phyloP scores from a whole-genome alignment of 2,797 vertebrate genomes.

The Neosilurus hyrtlii region DNA sequence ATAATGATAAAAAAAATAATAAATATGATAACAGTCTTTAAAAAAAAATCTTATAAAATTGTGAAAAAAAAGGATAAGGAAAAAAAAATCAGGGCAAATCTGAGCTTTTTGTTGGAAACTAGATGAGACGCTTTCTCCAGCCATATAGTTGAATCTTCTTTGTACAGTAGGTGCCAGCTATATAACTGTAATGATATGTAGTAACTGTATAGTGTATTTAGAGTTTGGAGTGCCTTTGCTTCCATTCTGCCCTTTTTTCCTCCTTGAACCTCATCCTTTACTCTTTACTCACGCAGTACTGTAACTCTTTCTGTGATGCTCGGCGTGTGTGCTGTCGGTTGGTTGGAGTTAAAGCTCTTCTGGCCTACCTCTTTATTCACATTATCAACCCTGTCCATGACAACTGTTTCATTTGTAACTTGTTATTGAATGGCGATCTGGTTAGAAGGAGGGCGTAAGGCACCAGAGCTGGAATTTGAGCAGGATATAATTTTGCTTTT shows the following conservation, averaged over 20 bases:
- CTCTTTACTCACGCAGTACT: slow-evolving; percentile 43
- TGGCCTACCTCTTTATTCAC: slow-evolving; percentile 23
- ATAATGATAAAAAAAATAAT: slow-evolving; percentile 61
- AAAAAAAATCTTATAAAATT: slow-evolving; percentile 57
- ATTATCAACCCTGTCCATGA: background rate
- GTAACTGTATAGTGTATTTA: slow-evolving; percentile 99
- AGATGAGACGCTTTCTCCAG: slow-evolving; percentile 95
- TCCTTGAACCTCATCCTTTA: slow-evolving; percentile 53
- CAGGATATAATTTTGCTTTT: background rate
- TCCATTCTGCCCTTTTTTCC: too few species aligned
- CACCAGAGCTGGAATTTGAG: background rate
- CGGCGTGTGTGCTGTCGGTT: slow-evolving; percentile 72
- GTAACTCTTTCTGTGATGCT: slow-evolving; percentile 64
- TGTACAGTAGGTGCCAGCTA: slow-evolving; percentile 97
- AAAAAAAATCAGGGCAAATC: slow-evolving; percentile 80
- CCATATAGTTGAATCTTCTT: slow-evolving; percentile 96
- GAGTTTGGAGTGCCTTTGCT: slow-evolving; percentile 99
- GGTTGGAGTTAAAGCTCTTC: slow-evolving; percentile 57
- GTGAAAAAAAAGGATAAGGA: slow-evolving; percentile 40
- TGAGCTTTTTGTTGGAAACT: slow-evolving; percentile 92
- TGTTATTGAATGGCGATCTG: background rate
- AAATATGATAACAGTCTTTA: slow-evolving; percentile 48
- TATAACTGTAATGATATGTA: slow-evolving; percentile 99
- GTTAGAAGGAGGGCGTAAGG: too few species aligned
- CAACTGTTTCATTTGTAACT: background rate